Percentiles rank a stretch among this genome's conserved stretches.
These are phyloP conservation scores for Callopanchax toddi DNA, from an alignment of 2,113 vertebrate species.

Conservation along the genomic window DNA sequence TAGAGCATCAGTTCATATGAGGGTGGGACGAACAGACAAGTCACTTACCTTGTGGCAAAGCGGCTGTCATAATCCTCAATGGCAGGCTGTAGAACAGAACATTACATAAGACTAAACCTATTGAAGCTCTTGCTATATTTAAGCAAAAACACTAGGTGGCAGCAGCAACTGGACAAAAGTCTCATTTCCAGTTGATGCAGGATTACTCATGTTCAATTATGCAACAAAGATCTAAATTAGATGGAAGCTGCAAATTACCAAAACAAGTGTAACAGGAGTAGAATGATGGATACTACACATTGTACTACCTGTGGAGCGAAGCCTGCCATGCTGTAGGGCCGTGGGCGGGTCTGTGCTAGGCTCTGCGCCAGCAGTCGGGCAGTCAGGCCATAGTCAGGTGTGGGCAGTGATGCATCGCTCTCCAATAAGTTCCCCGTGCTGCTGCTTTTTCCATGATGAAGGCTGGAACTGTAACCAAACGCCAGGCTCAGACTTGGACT, in stretches of 20 bases:
- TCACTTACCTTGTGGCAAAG: constrained; percentile 93
- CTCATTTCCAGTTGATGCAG: constrained; percentile 27
- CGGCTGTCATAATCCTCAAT: constrained; percentile 92
- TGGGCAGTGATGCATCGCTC: constrained; percentile 89
- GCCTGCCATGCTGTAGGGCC: constrained; percentile 96
- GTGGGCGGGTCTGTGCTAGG: constrained; percentile 88
- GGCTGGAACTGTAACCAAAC: constrained; percentile 71
- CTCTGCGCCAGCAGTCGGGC: constrained; percentile 89
- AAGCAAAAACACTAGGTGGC: constrained; percentile 64
- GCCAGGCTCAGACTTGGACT: constrained; percentile 25
- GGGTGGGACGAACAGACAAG: constrained; percentile 25
- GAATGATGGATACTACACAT: neutral
- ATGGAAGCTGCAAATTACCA: constrained; percentile 30
- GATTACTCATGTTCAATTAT: constrained; percentile 55
- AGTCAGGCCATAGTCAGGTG: constrained; percentile 91
- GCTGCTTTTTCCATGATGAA: constrained; percentile 97
- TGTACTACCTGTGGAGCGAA: constrained; percentile 91
- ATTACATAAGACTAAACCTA: neutral
- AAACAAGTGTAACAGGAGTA: constrained; percentile 22
- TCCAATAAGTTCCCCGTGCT: constrained; percentile 97
- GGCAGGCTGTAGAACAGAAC: constrained; percentile 75
- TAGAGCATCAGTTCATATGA: constrained; percentile 18
- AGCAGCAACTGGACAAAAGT: constrained; percentile 27
- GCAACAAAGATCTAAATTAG: constrained; percentile 38
- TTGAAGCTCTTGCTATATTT: constrained; percentile 1